phyloP scores from a whole-genome alignment of 2,113 vertebrate genomes.

The Entelurus aequoreus region DNA sequence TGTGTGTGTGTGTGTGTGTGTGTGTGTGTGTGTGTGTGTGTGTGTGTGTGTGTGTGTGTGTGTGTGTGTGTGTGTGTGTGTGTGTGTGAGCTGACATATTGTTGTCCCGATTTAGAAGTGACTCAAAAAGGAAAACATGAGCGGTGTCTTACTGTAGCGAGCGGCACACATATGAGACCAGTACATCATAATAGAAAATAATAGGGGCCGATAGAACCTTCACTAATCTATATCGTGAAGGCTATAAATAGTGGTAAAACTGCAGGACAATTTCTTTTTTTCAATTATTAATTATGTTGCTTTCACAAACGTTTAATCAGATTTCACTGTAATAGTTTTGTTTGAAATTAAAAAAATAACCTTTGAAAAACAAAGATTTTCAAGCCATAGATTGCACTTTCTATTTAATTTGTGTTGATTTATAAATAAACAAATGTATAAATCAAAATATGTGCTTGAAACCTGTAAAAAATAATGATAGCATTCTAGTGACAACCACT shows the following conservation, averaged over 20 bases:
- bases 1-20: conserved; percentile 10
- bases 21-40: neutral
- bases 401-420: neutral
- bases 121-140: conserved; percentile 66
- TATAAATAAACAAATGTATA: no score
- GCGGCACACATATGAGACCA: conserved; percentile 24
- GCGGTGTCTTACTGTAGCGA: conserved; percentile 43
- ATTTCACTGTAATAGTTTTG: no score
- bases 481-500: neutral
- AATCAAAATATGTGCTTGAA: no score
- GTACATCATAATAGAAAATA: conserved; percentile 31
- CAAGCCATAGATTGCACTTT: neutral
- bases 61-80: conserved; percentile 11
- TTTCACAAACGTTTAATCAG: no score
- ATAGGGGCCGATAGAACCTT: conserved; percentile 18
- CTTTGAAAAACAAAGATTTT: neutral
- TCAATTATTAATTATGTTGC: no score
- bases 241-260: no score
- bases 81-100: conserved; percentile 55
- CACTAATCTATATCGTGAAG: no score
- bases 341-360: no score
- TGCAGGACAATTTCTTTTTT: no score
- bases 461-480: no score
- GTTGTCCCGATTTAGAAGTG: conserved; percentile 69
- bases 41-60: no score